These are phyloP conservation scores for Aporophyla nigra DNA, from an alignment of 2,888 invertebrate species.

Conservation along the genomic window DNA sequence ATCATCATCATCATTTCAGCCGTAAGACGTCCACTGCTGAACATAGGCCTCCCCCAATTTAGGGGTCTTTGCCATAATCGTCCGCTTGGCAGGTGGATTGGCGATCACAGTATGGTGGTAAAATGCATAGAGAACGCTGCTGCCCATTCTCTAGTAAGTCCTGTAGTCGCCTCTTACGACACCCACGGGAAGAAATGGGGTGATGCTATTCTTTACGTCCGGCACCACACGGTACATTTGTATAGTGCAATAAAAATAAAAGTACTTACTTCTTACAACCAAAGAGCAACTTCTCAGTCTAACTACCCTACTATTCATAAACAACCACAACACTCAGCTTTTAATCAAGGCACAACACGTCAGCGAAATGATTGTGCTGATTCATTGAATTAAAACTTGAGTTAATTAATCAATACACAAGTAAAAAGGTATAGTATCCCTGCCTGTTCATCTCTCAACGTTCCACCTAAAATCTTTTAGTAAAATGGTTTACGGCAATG, in stretches of 20 bases:
- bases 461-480: slow-evolving; percentile 1
- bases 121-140: no score
- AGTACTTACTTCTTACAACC: background rate
- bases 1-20: no score
- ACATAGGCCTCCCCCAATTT: no score
- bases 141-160: no score
- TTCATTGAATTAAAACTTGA: slow-evolving; percentile 46
- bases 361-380: slow-evolving; percentile 32
- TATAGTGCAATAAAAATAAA: background rate
- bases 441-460: background rate
- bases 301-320: background rate
- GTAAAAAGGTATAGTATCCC: slow-evolving; percentile 14
- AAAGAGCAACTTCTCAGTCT: slow-evolving; percentile 1
- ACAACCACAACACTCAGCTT: background rate
- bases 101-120: no score
- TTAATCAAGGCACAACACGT: slow-evolving; percentile 29
- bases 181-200: no score
- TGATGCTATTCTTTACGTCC: no score
- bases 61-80: no score
- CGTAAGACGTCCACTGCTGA: no score
- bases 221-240: no score
- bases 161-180: no score
- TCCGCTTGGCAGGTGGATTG: no score
- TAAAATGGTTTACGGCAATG: slow-evolving; percentile 13
- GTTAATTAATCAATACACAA: slow-evolving; percentile 48